These are phyloP conservation scores for Tachypleus tridentatus DNA, from an alignment of 1,140 invertebrate species.

Conservation along the genomic window DNA sequence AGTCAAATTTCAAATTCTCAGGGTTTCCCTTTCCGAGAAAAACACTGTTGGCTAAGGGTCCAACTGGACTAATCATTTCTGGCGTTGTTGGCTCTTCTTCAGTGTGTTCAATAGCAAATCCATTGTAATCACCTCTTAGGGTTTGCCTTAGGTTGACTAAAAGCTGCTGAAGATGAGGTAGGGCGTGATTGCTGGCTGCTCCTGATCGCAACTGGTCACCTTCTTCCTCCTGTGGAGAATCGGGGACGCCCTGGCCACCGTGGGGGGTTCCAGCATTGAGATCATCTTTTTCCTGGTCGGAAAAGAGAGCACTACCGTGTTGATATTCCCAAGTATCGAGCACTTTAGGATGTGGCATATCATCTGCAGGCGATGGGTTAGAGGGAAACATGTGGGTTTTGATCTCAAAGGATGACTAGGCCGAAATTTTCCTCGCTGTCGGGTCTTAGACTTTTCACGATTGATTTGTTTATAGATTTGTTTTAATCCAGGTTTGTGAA, in stretches of 20 bases:
- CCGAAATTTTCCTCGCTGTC: background rate
- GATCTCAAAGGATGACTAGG: background rate
- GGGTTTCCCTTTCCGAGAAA: constrained; percentile 34
- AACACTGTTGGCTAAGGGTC: constrained; percentile 27
- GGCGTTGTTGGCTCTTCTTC: constrained; percentile 2
- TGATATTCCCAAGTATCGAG: constrained; percentile 10
- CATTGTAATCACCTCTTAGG: background rate
- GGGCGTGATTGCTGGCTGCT: constrained; percentile 11
- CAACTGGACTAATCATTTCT: background rate
- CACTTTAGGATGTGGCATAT: background rate
- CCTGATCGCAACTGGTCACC: constrained; percentile 7
- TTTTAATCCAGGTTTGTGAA: no score
- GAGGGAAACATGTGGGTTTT: background rate
- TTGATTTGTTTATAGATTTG: background rate
- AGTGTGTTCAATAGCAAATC: background rate
- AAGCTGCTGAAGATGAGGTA: constrained; percentile 13
- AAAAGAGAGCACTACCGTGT: constrained; percentile 10
- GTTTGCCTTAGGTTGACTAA: constrained; percentile 10
- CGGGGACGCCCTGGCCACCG: constrained; percentile 12
- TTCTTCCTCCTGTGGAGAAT: background rate
- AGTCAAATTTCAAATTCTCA: constrained; percentile 50
- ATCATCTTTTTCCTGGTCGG: constrained; percentile 15
- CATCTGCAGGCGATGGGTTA: background rate
- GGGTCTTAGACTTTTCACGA: background rate
- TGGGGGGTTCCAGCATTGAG: constrained; percentile 15